Percentiles rank a stretch among this genome's conserved stretches.
Evolutionary conservation across 2,888 invertebrate genomes (phyloP).

Genomic region (Macroteleia sp.): DNA sequence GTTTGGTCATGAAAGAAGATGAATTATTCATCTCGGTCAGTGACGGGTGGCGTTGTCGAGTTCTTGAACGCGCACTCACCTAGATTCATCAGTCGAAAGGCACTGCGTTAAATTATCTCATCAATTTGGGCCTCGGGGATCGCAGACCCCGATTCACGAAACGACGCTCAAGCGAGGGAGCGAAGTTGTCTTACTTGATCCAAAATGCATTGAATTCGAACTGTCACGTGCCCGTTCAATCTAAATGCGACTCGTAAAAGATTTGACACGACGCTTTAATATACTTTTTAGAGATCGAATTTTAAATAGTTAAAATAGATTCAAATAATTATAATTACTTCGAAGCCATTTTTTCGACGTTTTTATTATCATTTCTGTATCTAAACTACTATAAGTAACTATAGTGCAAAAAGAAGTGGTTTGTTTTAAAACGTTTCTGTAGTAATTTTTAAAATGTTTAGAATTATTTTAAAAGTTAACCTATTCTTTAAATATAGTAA

Average conservation of each 20-base stretch:
- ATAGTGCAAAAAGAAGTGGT: too few relatives aligned
- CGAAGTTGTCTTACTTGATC: background rate
- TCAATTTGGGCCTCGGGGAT: slow-evolving; percentile 16
- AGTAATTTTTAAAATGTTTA: too few relatives aligned
- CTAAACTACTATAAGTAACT: too few relatives aligned
- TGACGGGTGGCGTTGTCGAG: slow-evolving; percentile 2
- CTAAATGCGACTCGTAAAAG: too few relatives aligned
- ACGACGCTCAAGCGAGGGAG: background rate
- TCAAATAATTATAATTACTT: too few relatives aligned
- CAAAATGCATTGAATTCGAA: slow-evolving; percentile 10
- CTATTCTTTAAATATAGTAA: too few relatives aligned
- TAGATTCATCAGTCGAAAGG: slow-evolving; percentile 31
- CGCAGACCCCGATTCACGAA: slow-evolving; percentile 5
- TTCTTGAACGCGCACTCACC: slow-evolving; percentile 31
- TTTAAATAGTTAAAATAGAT: background rate
- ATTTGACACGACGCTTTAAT: too few relatives aligned
- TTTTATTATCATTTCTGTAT: too few relatives aligned
- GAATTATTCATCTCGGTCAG: slow-evolving; percentile 32
- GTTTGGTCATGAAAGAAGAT: slow-evolving; percentile 8
- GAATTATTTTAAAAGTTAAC: too few relatives aligned
- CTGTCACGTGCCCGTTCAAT: background rate
- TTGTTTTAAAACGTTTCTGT: too few relatives aligned
- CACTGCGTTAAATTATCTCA: slow-evolving; percentile 16
- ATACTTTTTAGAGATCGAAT: too few relatives aligned
- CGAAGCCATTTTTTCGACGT: too few relatives aligned